Evolutionary conservation across 2,797 vertebrate genomes (phyloP), one percentile per base, ranked within the genome.

Genomic region (Poecilia gillii): DNA sequence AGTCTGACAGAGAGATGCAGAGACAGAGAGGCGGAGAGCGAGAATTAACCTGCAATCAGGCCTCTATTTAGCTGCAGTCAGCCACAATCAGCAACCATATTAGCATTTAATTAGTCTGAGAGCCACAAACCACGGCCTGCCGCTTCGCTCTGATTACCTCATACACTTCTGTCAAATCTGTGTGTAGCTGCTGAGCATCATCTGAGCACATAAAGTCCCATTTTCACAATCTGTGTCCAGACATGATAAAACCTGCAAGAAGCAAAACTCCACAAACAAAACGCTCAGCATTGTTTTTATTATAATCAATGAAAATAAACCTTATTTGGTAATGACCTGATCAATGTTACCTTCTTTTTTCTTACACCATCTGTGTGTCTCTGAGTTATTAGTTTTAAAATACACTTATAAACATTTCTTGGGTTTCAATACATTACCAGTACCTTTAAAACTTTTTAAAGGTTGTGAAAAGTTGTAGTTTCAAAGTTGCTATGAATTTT

Each of bases 11-110:
- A 87, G 83, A 87, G 82, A 86, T 53, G 73, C 16, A 11, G 55
- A 77, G 78, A 64, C 43, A 53, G 36, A 85, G 11, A 20, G 41
- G n/a, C 46, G 75, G 81, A 81, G 81, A 73, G 70, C 74, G 76
- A 84, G 85, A 89, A 91, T 95, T 91, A 94, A 93, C 91, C 90
- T 91, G 82, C 87, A 94, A 92, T 92, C 89, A 90, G 76, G 86
- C 79, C 43, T 81, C 86, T 80, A 83, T 91, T 94, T 90, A 92
- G 88, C 90, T 81, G 81, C 89, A 90, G 88, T 87, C 90, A 89
- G 71, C 82, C 85, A 88, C 89, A 90, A 90, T 90, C 91, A 90
- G 87, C 77, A 46, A 84, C 87, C 89, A 76, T 88, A 91, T 92
- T 93, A 91, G 86, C 88, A 88, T 92, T 90, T 91, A 90, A 93